Evolutionary conservation across 2,113 vertebrate species (phyloP).

Genomic region (Bubalus kerabau): DNA sequence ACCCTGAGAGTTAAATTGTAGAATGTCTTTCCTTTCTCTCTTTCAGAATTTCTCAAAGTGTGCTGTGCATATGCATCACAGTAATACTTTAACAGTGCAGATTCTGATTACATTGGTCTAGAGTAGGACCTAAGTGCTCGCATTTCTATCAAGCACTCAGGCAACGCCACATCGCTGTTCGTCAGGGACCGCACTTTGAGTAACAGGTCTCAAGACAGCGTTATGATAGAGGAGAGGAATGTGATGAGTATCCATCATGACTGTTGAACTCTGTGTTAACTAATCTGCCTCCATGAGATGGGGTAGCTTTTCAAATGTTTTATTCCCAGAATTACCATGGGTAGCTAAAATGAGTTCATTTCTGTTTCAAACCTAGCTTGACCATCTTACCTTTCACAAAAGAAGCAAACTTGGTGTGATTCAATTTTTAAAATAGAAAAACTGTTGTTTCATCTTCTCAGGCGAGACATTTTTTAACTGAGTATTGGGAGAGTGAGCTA

Average conservation of each 20-base stretch:
- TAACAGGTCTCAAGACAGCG: not conserved
- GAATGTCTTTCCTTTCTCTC: not conserved
- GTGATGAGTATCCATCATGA: not conserved
- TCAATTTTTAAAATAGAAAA: constrained; percentile 16
- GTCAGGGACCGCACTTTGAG: not conserved
- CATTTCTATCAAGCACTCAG: not conserved
- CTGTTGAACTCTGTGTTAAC: not conserved
- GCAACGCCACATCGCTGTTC: not conserved
- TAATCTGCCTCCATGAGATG: not conserved
- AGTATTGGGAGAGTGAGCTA: not conserved
- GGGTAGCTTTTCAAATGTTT: not conserved
- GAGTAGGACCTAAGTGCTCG: not conserved
- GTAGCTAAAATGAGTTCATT: not conserved
- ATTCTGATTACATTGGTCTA: not conserved
- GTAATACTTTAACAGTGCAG: not conserved
- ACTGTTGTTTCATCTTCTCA: not conserved
- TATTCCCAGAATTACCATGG: not conserved
- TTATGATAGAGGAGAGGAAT: not conserved
- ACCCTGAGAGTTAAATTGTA: not conserved
- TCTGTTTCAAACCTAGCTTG: not conserved
- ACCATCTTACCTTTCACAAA: not conserved
- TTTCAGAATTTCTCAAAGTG: not conserved
- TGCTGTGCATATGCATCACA: not conserved
- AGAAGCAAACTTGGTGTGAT: not conserved
- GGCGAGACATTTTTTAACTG: not conserved